Percentiles rank a stretch among this genome's conserved stretches.
Evolutionary conservation across 2,797 vertebrate genomes (phyloP).

Genomic region (Poeciliopsis gracilis): DNA sequence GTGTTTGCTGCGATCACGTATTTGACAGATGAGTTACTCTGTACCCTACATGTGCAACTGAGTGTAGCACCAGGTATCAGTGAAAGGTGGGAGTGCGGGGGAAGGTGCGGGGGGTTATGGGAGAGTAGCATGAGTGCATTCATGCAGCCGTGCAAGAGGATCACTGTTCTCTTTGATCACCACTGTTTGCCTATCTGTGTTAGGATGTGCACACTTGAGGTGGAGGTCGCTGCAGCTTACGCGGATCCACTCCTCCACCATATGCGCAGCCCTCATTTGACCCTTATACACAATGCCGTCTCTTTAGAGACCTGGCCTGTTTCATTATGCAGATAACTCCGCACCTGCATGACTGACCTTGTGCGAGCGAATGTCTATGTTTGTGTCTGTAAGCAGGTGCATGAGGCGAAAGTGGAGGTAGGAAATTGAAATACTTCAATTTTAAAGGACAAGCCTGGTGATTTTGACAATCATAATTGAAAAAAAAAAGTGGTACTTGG

Average conservation of each 20-base stretch:
- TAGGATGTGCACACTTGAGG: slow-evolving; percentile 85
- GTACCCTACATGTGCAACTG: slow-evolving; percentile 58
- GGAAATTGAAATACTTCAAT: slow-evolving; percentile 26
- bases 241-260: slow-evolving; percentile 89
- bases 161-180: slow-evolving; percentile 71
- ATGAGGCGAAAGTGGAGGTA: slow-evolving; percentile 30
- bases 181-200: slow-evolving; percentile 77
- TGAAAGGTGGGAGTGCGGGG: not conserved
- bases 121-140: slow-evolving; percentile 28
- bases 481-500: not conserved
- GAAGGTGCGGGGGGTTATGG: not conserved
- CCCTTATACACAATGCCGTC: slow-evolving; percentile 89
- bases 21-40: slow-evolving; percentile 64
- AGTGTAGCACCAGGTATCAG: slow-evolving; percentile 65
- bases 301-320: slow-evolving; percentile 91
- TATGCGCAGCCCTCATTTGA: slow-evolving; percentile 93
- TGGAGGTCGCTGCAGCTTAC: slow-evolving; percentile 89
- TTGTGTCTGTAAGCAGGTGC: slow-evolving; percentile 67
- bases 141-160: slow-evolving; percentile 51
- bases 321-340: slow-evolving; percentile 96
- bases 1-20: slow-evolving; percentile 48
- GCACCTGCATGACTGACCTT: slow-evolving; percentile 90
- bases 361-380: slow-evolving; percentile 49
- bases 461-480: not conserved
- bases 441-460: slow-evolving; percentile 7